Evolutionary conservation across 1,140 invertebrate species (phyloP), one percentile per base, ranked within the genome.

Genomic region (Lucilia cuprina): DNA sequence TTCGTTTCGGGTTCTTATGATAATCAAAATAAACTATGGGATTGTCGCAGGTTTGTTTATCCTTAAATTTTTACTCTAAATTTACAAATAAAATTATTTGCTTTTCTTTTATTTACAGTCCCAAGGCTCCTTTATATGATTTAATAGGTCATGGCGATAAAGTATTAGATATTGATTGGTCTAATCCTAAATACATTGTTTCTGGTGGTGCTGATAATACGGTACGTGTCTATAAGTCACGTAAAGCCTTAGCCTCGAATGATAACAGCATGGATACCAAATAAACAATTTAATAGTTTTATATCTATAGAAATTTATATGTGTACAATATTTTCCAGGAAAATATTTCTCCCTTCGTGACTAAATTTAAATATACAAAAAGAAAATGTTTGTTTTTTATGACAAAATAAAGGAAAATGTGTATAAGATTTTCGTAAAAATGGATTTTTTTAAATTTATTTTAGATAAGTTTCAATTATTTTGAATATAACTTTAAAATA

Each of bases 1-100:
- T 99, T 99, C 91, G 93, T 99, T 4, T 99, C 98, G 13, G 98
- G 97, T 5, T 95, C 96, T 17, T 97, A 98, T 91, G 99, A 99
- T 91, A 94, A 94, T 84, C 91, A 95, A 50, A 94, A 99, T 30
- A 99, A 99, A 92, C 91, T 99, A 50, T 99, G 99, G 99, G 99
- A 99, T 90, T 95, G 94, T 5, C 93, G 98, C 92, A 98, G 96
- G 96, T 96, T 89, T 97, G 96, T 96, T 96, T 90, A 17, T 0
- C 2, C 3, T 30, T 1, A 30, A 30, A 30, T 34, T 25, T 83
- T 83, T 19, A 5, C 10, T 41, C 25, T 30, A 30, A 12, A 50
- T 5, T 75, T 75, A 7, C n/a, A 75, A 47, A 74, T 41, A 41
- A 2, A 41, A 30, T 30, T 30, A 30, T 30, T 30, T 30, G n/a